Base-by-base conservation (phyloP, 2,888 invertebrate species). In the Syrphus vitripennis region DNA sequence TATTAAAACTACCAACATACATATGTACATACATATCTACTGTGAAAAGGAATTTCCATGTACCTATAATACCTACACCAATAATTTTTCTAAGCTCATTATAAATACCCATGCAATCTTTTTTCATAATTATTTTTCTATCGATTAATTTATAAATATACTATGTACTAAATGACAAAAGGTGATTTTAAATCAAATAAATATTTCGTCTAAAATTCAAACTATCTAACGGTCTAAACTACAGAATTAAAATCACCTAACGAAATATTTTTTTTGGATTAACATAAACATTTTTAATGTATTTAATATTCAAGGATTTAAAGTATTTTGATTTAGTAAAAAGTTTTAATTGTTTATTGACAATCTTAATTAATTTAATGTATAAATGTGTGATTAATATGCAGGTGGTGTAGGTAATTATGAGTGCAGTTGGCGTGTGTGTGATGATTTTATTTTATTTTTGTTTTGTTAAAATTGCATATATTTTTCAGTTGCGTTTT, bases 271-370 rank as follows among this genome's bases (percentile, higher is more conserved):
- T 65, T 24, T 70, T 70, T 14, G 67, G 48, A 14, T 63, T 53
- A 16, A 70, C 48, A 34, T 78, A 65, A 48, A 78, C 29, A 57
- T 63, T 82, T 74, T 74, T 74, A 57, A 77, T 57, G 19, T 70
- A 77, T 57, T 61, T 77, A 14, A 86, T 69, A 31, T 69, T 82
- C 40, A 77, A 82, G 50, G 76, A 74, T 55, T 53, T 78, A 63
- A 37, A 78, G 26, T 74, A 72, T 63, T 42, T 72, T 3, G 82
- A 74, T 63, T 82, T 72, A 57, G 57, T 53, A 40, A 78, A 74
- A 26, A 63, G 69, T 50, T 70, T 86, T 9, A 82, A 42, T 40
- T 74, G 72, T 40, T 82, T 86, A 42, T 74, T 82, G 0, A 82
- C 50, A 59, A 82, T 74, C 86, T 86, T 29, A 29, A 24, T 45